Conservation (phyloP, 2,113 vertebrate species). For the Albula glossodonta region DNA sequence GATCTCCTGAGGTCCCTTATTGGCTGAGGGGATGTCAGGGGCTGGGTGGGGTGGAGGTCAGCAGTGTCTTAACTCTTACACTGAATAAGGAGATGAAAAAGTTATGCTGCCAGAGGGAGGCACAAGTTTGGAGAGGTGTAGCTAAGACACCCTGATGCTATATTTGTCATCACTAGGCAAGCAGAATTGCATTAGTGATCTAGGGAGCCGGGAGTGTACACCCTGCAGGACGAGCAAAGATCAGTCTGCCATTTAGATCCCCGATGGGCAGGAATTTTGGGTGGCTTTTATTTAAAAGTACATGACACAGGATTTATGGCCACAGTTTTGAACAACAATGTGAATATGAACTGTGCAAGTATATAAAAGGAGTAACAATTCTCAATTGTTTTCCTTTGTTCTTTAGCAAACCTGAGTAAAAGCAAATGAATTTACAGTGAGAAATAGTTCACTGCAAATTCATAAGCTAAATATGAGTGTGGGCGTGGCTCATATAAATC, state of each 20-base stretch:
- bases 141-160: slow-evolving; percentile 73
- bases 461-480: not conserved
- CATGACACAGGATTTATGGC: not conserved
- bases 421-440: not conserved
- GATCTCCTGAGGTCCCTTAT: slow-evolving; percentile 74
- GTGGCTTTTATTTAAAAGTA: not conserved
- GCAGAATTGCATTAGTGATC: slow-evolving; percentile 58
- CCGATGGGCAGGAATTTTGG: not conserved
- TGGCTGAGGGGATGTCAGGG: slow-evolving; percentile 65
- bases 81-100: slow-evolving; percentile 75
- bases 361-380: not conserved
- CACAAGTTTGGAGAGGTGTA: slow-evolving; percentile 66
- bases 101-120: slow-evolving; percentile 57
- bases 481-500: no score
- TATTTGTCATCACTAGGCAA: slow-evolving; percentile 78
- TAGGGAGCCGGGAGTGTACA: slow-evolving; percentile 19
- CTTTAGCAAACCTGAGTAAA: not conserved
- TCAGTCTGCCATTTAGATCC: slow-evolving; percentile 4
- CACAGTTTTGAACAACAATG: not conserved
- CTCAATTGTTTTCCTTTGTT: not conserved
- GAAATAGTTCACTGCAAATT: not conserved
- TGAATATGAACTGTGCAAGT: not conserved
- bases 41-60: slow-evolving; percentile 49
- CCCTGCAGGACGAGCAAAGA: slow-evolving; percentile 36
- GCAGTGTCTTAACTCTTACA: slow-evolving; percentile 70